A percentile compares a stretch with the other conserved stretches of the same genome.
Evolutionary conservation across 1,140 invertebrate genomes (phyloP).

Genomic region (Cryptotermes secundus): DNA sequence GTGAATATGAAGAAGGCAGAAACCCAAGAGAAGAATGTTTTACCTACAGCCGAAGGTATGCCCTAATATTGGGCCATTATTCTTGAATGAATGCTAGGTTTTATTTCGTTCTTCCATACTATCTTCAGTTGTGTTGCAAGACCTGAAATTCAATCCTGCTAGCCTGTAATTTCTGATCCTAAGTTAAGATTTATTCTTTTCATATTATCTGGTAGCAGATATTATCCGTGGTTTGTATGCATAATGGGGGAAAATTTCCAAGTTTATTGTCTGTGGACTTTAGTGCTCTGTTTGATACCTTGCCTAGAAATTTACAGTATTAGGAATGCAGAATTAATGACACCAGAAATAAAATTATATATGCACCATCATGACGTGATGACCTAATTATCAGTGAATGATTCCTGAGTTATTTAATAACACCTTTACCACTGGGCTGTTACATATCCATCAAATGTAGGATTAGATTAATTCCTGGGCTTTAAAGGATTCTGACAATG

Average conservation of each 20-base stretch:
- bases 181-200: neutral
- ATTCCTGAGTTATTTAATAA: no score
- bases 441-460: no score
- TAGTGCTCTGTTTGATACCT: neutral
- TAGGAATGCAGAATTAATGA: neutral
- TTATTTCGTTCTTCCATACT: no score
- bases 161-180: neutral
- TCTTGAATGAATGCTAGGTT: no score
- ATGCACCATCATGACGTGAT: no score
- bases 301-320: neutral
- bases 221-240: neutral
- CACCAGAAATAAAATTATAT: neutral
- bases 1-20: slow-evolving; percentile 79
- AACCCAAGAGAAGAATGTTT: slow-evolving; percentile 81
- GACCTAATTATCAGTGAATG: no score
- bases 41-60: slow-evolving; percentile 84
- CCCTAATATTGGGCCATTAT: no score
- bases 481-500: no score
- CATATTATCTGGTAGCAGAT: neutral
- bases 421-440: no score
- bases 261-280: neutral
- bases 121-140: no score
- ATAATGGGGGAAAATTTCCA: neutral
- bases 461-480: no score
- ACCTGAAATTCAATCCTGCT: neutral